Conservation (phyloP, 2,888 invertebrate species). For the Caenorhabditis auriculariae region DNA sequence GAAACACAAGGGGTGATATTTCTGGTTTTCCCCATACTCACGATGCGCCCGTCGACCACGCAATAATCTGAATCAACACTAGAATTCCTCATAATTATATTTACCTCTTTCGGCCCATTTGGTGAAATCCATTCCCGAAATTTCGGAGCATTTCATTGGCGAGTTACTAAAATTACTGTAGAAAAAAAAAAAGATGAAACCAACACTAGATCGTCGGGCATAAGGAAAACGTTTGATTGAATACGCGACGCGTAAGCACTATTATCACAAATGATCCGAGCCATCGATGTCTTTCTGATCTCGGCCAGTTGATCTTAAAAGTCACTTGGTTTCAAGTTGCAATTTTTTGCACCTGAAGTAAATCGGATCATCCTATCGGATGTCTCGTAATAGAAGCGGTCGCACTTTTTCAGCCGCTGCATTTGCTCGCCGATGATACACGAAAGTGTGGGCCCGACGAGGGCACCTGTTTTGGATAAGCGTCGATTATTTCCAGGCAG, state of each 20-base stretch:
- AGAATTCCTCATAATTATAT: too few species aligned
- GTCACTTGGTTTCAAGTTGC: not conserved
- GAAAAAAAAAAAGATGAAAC: constrained; percentile 1
- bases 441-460: constrained; percentile 88
- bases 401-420: constrained; percentile 74
- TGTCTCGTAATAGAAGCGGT: constrained; percentile 84
- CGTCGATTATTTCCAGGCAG: too few species aligned
- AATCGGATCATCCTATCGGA: constrained; percentile 52
- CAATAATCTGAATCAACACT: constrained; percentile 62
- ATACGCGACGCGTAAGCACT: constrained; percentile 72
- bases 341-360: constrained; percentile 52
- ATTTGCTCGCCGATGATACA: constrained; percentile 87
- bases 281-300: constrained; percentile 81
- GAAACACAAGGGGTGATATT: constrained; percentile 62
- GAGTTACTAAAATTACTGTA: constrained; percentile 52
- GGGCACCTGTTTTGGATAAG: constrained; percentile 71
- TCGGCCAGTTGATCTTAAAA: constrained; percentile 74
- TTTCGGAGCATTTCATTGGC: constrained; percentile 57
- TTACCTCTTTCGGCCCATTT: constrained; percentile 63
- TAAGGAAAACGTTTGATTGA: constrained; percentile 85
- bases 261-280: constrained; percentile 85
- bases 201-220: constrained; percentile 69
- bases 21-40: constrained; percentile 59
- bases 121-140: constrained; percentile 54
- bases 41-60: constrained; percentile 58